These are phyloP conservation scores for Xylocampa areola DNA, from an alignment of 2,888 invertebrate genomes.

Conservation along the genomic window DNA sequence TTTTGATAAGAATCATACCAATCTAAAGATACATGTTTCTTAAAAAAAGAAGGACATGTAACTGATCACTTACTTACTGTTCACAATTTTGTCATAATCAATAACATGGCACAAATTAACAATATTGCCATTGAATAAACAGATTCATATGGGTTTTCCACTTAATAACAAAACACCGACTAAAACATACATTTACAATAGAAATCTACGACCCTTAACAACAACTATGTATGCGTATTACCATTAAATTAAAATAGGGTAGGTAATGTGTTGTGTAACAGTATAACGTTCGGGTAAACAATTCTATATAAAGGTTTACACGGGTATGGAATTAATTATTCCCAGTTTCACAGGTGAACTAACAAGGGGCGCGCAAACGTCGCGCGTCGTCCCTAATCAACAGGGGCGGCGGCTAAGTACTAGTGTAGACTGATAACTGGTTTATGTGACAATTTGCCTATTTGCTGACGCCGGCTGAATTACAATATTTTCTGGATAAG, in stretches of 20 bases:
- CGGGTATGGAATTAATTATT: conserved; percentile 68
- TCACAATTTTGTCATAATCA: too few relatives aligned
- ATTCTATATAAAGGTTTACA: conserved; percentile 61
- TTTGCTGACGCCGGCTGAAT: conserved; percentile 48
- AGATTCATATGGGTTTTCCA: conserved; percentile 11
- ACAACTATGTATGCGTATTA: conserved; percentile 42
- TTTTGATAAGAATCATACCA: too few relatives aligned
- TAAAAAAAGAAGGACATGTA: too few relatives aligned
- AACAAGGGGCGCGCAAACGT: conserved; percentile 64
- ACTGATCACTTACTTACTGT: too few relatives aligned
- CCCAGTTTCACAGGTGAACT: conserved; percentile 72
- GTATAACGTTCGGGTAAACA: conserved; percentile 59
- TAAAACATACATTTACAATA: conserved; percentile 31
- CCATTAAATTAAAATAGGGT: conserved; percentile 61
- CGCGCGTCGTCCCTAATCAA: conserved; percentile 61
- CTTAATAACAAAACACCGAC: conserved; percentile 24
- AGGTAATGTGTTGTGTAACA: conserved; percentile 60
- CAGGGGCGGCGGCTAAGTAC: conserved; percentile 57
- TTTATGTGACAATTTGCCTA: conserved; percentile 60
- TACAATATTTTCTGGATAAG: conserved; percentile 48
- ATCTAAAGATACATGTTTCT: too few relatives aligned
- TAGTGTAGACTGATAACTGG: conserved; percentile 66
- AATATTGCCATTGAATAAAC: too few relatives aligned
- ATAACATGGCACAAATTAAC: too few relatives aligned
- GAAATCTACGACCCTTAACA: conserved; percentile 43